These are phyloP conservation scores for Thamnophis sirtalis DNA, from an alignment of 2,113 vertebrate species.

Conservation along the genomic window DNA sequence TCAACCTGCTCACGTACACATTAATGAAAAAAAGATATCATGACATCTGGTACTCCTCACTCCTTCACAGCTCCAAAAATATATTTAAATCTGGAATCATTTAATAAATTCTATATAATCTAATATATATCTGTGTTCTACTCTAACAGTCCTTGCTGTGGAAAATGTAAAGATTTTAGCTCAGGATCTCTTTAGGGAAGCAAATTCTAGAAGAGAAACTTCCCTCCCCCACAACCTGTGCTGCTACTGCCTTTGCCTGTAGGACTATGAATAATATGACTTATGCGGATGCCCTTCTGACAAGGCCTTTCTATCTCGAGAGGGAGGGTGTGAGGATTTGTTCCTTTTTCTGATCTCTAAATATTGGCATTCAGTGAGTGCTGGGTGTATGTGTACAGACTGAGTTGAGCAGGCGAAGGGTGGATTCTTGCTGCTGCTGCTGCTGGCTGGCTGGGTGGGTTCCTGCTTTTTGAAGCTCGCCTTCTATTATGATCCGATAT, in stretches of 20 bases:
- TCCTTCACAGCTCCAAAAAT: constrained; percentile 76
- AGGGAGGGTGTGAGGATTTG: constrained; percentile 51
- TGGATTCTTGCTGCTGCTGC: constrained; percentile 61
- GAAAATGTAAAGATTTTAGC: constrained; percentile 53
- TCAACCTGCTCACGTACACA: constrained; percentile 82
- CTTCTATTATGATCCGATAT: constrained; percentile 59
- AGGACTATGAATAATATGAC: constrained; percentile 46
- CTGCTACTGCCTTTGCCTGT: constrained; percentile 59
- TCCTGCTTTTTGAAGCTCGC: constrained; percentile 62
- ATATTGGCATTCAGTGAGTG: constrained; percentile 61
- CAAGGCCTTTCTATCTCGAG: constrained; percentile 49
- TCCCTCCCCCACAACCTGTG: constrained; percentile 49
- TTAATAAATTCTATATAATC: constrained; percentile 80
- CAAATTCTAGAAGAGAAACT: constrained; percentile 44
- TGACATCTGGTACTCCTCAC: constrained; percentile 74
- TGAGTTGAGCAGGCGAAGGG: constrained; percentile 64
- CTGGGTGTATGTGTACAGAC: constrained; percentile 48
- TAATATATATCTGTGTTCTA: constrained; percentile 75
- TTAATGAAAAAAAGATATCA: constrained; percentile 71
- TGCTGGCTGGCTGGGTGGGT: constrained; percentile 58
- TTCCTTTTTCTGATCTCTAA: constrained; percentile 49
- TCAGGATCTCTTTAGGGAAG: constrained; percentile 61
- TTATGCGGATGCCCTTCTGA: constrained; percentile 13
- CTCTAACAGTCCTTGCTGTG: constrained; percentile 66
- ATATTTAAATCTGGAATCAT: constrained; percentile 78